These are phyloP conservation scores for Chrysogorgia sp. DNA, from an alignment of 92 coral and sea anemone species.

Conservation along the genomic window DNA sequence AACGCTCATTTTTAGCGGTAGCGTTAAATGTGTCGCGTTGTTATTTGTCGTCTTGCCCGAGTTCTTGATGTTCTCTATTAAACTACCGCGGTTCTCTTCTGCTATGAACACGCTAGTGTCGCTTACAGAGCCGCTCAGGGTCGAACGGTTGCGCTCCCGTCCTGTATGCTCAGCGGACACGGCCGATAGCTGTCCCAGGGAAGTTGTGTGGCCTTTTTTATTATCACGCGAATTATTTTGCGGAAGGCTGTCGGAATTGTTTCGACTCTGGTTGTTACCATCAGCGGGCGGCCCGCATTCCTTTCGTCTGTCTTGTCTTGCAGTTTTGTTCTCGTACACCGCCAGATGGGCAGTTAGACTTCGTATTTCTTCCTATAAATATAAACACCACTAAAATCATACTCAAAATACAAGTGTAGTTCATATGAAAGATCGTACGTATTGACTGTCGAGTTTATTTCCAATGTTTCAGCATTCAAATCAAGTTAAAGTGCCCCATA, in stretches of 20 bases:
- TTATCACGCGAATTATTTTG: not conserved
- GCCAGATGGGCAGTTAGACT: conserved; percentile 23
- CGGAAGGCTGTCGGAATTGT: not conserved
- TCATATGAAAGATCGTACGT: too few relatives aligned
- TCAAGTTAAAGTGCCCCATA: too few relatives aligned
- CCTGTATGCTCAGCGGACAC: not conserved
- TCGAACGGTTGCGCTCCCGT: not conserved
- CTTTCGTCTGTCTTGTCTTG: conserved; percentile 12
- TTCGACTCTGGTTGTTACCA: not conserved
- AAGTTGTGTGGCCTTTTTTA: conserved; percentile 8
- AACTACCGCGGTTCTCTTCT: conserved; percentile 19
- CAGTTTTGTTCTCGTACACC: conserved; percentile 20
- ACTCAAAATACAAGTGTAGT: too few relatives aligned
- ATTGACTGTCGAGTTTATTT: too few relatives aligned
- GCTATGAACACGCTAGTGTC: conserved; percentile 5
- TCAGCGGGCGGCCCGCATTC: conserved; percentile 2
- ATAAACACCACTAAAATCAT: not conserved
- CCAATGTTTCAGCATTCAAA: too few relatives aligned
- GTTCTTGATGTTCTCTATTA: conserved; percentile 32
- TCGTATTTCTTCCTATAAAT: conserved; percentile 33
- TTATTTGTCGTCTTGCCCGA: conserved; percentile 12
- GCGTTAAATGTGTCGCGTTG: not conserved
- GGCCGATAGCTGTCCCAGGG: not conserved
- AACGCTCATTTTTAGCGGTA: conserved; percentile 12
- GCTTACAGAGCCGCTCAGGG: conserved; percentile 3